phyloP scores from a whole-genome alignment of 92 coral and sea anemone genomes.

The Phenganax subtilis region DNA sequence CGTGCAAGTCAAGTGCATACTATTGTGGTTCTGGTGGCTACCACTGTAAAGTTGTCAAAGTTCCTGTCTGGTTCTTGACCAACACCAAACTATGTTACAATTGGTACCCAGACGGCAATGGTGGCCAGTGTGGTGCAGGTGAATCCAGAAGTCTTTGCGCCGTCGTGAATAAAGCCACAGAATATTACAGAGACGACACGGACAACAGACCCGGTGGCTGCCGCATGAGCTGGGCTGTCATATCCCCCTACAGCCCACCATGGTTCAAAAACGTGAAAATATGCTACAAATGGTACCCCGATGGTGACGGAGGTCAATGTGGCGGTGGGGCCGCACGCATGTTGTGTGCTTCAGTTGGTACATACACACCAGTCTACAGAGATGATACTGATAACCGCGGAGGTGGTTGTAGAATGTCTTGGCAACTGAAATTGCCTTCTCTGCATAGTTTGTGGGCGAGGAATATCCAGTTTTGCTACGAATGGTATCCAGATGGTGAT shows the following conservation, averaged over 20 bases:
- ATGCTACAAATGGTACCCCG: constrained; percentile 36
- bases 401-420: constrained; percentile 57
- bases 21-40: constrained; percentile 33
- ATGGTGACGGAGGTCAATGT: constrained; percentile 40
- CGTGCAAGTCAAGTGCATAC: constrained; percentile 19
- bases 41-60: constrained; percentile 8
- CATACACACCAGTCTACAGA: constrained; percentile 46
- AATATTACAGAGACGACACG: constrained; percentile 35
- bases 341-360: constrained; percentile 23
- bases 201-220: constrained; percentile 29
- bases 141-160: constrained; percentile 13
- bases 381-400: constrained; percentile 64
- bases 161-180: constrained; percentile 6
- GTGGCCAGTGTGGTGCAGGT: constrained; percentile 27
- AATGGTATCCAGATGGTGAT: constrained; percentile 24
- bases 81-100: constrained; percentile 30
- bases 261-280: constrained; percentile 27
- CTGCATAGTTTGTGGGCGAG: neutral
- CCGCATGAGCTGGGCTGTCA: constrained; percentile 30
- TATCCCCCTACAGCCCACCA: constrained; percentile 18
- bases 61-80: constrained; percentile 36
- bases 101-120: constrained; percentile 25
- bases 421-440: constrained; percentile 46
- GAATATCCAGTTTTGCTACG: constrained; percentile 26
- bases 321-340: constrained; percentile 28